Percentiles rank a stretch among this genome's conserved stretches.
These are phyloP conservation scores for Charadrius vociferus DNA, from an alignment of 2,113 vertebrate species.

Conservation along the genomic window DNA sequence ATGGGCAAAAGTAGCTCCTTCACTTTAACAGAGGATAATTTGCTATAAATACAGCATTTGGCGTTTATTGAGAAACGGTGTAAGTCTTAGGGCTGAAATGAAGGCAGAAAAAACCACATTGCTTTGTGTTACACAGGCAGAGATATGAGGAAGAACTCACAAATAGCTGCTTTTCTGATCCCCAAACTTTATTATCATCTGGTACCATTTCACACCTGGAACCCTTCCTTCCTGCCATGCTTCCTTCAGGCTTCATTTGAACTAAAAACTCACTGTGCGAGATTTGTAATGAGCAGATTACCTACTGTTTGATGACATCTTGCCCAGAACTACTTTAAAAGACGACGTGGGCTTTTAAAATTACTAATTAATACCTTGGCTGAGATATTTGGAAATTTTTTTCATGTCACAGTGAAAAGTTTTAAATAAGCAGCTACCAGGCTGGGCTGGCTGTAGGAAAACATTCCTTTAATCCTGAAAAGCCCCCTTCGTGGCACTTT, in stretches of 20 bases:
- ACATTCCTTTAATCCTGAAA: not conserved
- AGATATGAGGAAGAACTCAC: not conserved
- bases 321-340: slow-evolving; percentile 1
- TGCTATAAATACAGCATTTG: not conserved
- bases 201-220: not conserved
- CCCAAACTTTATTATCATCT: not conserved
- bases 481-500: not conserved
- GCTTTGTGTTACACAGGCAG: not conserved
- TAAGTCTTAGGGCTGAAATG: no score
- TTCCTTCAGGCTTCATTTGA: slow-evolving; percentile 10
- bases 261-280: not conserved
- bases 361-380: slow-evolving; percentile 41
- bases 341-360: not conserved
- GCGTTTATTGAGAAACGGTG: not conserved
- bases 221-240: not conserved
- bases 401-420: not conserved
- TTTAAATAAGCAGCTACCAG: not conserved
- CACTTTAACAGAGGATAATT: not conserved
- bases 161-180: not conserved
- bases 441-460: not conserved
- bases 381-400: not conserved
- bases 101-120: not conserved
- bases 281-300: not conserved
- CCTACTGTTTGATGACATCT: slow-evolving; percentile 17
- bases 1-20: not conserved